Percentiles rank a stretch among this genome's conserved stretches.
These are phyloP conservation scores for Blennius ocellaris DNA, from an alignment of 2,113 vertebrate genomes.

Conservation along the genomic window DNA sequence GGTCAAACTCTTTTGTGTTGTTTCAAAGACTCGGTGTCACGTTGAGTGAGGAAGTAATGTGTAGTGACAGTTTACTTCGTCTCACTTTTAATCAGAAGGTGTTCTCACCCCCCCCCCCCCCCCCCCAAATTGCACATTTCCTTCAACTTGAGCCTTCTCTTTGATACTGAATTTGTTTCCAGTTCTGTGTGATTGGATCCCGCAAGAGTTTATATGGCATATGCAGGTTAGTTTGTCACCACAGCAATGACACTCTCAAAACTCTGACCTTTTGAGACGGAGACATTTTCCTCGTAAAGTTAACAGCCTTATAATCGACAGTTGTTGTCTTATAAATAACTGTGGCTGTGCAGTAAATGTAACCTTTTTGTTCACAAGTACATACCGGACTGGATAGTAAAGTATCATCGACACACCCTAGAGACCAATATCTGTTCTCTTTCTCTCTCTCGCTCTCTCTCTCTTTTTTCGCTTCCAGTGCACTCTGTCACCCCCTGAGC, in stretches of 20 bases:
- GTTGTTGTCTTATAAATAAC: constrained; percentile 48
- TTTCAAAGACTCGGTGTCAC: constrained; percentile 62
- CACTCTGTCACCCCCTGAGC: constrained; percentile 68
- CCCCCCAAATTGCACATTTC: neutral
- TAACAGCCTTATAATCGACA: constrained; percentile 38
- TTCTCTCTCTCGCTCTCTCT: constrained; percentile 11
- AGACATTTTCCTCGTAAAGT: constrained; percentile 31
- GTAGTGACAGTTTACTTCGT: constrained; percentile 41
- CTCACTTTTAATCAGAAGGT: neutral
- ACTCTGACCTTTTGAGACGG: neutral
- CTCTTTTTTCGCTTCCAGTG: constrained; percentile 32
- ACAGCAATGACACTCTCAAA: constrained; percentile 6
- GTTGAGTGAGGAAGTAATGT: constrained; percentile 40
- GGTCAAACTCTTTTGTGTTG: constrained; percentile 71
- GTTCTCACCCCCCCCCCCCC: no score
- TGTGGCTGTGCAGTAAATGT: constrained; percentile 14
- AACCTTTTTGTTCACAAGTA: constrained; percentile 44
- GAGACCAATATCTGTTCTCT: constrained; percentile 42
- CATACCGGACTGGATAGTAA: constrained; percentile 28
- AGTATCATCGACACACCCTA: constrained; percentile 44
- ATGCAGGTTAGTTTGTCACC: neutral
- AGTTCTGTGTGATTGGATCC: no score
- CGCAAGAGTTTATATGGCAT: neutral
- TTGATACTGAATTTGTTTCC: neutral
- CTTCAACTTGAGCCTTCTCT: neutral